These are phyloP conservation scores for Drosophila paulistorum DNA, from an alignment of 1,140 invertebrate genomes.

Conservation along the genomic window DNA sequence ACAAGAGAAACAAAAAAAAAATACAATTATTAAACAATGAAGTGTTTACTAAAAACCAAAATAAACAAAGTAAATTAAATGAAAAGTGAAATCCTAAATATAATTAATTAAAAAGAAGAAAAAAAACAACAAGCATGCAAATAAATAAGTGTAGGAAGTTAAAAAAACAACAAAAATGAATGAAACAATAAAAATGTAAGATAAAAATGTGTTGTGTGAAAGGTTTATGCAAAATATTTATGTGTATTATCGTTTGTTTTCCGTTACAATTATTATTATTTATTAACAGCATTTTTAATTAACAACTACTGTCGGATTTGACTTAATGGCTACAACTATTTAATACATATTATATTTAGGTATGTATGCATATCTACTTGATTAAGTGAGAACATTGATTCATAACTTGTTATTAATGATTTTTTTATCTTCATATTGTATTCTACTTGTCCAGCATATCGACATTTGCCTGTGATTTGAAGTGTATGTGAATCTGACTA, in stretches of 20 bases:
- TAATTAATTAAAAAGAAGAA: slow-evolving; percentile 16
- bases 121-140: slow-evolving; percentile 40
- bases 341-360: background rate
- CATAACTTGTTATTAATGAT: background rate
- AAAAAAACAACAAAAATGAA: slow-evolving; percentile 22
- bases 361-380: background rate
- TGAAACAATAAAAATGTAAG: slow-evolving; percentile 56
- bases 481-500: too few species aligned
- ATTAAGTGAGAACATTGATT: background rate
- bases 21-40: slow-evolving; percentile 37
- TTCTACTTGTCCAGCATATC: too few species aligned
- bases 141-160: slow-evolving; percentile 60
- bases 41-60: slow-evolving; percentile 60
- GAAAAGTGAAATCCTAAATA: slow-evolving; percentile 51
- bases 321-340: background rate
- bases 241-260: background rate
- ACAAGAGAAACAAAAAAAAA: slow-evolving; percentile 20
- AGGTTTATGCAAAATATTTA: background rate
- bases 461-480: too few species aligned
- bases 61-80: slow-evolving; percentile 22
- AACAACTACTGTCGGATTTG: background rate
- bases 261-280: background rate
- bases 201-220: slow-evolving; percentile 28
- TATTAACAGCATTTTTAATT: background rate
- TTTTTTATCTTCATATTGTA: background rate